Evolutionary conservation across 2,797 vertebrate species (phyloP).

Genomic region (Urocyon cinereoargenteus): DNA sequence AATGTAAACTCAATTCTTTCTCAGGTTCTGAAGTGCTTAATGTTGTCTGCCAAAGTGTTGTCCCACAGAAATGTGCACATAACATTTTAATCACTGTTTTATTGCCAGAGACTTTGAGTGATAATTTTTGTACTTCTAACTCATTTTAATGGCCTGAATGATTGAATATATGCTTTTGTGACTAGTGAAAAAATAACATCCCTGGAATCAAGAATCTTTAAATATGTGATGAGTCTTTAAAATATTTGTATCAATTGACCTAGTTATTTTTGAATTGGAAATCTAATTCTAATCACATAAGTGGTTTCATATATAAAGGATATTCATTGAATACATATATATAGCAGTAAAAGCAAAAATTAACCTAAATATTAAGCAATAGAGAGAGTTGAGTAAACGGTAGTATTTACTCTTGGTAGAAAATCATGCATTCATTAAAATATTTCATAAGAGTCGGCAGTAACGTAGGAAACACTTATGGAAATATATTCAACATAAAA

Average conservation of each 20-base stretch:
- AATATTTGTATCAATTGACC: background rate
- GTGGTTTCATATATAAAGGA: background rate
- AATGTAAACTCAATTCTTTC: background rate
- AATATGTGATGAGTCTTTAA: background rate
- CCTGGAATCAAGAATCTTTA: background rate
- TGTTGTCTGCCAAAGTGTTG: background rate
- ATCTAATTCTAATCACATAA: conserved; percentile 7
- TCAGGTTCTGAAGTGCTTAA: background rate
- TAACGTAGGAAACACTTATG: background rate
- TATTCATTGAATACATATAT: background rate
- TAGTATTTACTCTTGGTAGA: background rate
- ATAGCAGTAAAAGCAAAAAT: background rate
- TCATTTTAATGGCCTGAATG: background rate
- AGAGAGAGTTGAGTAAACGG: background rate
- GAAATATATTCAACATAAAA: conserved; percentile 42
- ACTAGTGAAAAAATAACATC: background rate
- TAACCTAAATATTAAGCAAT: background rate
- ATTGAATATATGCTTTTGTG: background rate
- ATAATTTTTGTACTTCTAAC: background rate
- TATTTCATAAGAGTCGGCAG: background rate
- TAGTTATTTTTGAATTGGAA: conserved; percentile 34
- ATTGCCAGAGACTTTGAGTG: background rate
- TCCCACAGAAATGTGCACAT: background rate
- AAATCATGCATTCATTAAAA: background rate
- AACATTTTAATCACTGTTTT: background rate